A percentile compares a stretch with the other conserved stretches of the same genome.
phyloP scores from a whole-genome alignment of 2,888 invertebrate species.

The Aleiodes testaceus region DNA sequence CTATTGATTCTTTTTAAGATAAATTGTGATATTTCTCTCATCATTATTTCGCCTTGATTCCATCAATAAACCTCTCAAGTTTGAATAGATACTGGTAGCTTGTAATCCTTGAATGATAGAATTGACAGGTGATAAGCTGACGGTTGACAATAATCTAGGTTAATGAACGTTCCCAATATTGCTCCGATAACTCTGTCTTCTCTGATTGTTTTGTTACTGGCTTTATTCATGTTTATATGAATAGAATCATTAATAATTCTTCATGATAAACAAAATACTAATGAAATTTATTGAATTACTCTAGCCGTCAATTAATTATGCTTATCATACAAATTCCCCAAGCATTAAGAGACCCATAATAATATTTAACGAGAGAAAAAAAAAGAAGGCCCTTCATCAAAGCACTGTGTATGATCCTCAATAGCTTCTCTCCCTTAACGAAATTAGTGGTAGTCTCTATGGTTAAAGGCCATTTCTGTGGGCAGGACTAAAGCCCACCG shows the following conservation, averaged over 20 bases:
- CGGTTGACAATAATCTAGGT: constrained; percentile 24
- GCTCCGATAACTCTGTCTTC: constrained; percentile 2
- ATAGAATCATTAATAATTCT: not conserved
- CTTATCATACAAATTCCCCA: not conserved
- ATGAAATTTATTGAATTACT: too few relatives aligned
- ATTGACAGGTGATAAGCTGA: constrained; percentile 22
- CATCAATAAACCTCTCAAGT: too few relatives aligned
- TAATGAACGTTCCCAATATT: constrained; percentile 27
- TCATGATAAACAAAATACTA: not conserved
- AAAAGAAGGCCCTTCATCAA: constrained; percentile 12
- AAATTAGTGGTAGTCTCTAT: constrained; percentile 27
- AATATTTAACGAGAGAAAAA: constrained; percentile 14
- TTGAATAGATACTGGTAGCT: too few relatives aligned
- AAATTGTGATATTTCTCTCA: not conserved
- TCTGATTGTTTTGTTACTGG: not conserved
- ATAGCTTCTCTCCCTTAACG: not conserved
- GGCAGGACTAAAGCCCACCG: constrained; percentile 23
- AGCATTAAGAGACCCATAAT: constrained; percentile 4
- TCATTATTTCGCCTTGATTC: too few relatives aligned
- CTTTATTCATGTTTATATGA: not conserved
- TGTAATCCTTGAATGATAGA: constrained; percentile 9
- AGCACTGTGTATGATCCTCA: constrained; percentile 7
- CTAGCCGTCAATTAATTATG: not conserved
- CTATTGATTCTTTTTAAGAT: constrained; percentile 41
- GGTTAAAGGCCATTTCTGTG: constrained; percentile 32